A percentile compares a stretch with the other conserved stretches of the same genome.
Evolutionary conservation across 2,113 vertebrate genomes (phyloP).

Genomic region (Xenopus borealis): DNA sequence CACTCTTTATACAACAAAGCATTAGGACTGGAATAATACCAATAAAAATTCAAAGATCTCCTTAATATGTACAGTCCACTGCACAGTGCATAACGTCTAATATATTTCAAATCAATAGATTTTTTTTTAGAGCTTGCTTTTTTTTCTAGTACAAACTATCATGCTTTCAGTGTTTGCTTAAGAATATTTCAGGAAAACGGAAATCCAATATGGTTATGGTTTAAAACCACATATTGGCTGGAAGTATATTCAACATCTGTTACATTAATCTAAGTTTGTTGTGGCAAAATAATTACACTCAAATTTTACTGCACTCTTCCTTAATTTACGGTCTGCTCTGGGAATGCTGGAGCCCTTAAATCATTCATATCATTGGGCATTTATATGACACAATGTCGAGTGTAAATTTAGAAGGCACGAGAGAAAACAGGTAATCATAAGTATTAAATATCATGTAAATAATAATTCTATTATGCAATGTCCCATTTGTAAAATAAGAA

Average conservation of each 20-base stretch:
- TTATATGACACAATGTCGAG: neutral
- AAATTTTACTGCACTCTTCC: conserved; percentile 16
- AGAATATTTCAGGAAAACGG: conserved; percentile 31
- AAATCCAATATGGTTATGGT: conserved; percentile 40
- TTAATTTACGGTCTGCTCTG: conserved; percentile 14
- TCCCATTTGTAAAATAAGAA: too few species aligned
- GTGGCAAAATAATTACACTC: conserved; percentile 39
- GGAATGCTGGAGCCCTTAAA: conserved; percentile 20
- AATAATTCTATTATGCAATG: too few species aligned
- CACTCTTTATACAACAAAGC: neutral
- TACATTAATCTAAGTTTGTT: conserved; percentile 13
- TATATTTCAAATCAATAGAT: conserved; percentile 21
- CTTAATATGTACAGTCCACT: conserved; percentile 8
- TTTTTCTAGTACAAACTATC: conserved; percentile 7
- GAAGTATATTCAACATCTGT: conserved; percentile 25
- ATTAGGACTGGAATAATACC: neutral
- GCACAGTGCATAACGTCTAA: neutral
- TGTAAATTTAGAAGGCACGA: too few species aligned
- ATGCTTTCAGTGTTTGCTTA: conserved; percentile 24
- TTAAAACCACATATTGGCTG: conserved; percentile 36
- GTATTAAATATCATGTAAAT: too few species aligned
- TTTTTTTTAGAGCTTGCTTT: neutral
- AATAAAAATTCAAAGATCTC: neutral
- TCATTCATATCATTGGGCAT: neutral
- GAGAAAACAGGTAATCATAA: too few species aligned